Percentiles rank a stretch among this genome's conserved stretches.
Conservation (phyloP, 2,113 vertebrate species). For the Galbula dea region DNA sequence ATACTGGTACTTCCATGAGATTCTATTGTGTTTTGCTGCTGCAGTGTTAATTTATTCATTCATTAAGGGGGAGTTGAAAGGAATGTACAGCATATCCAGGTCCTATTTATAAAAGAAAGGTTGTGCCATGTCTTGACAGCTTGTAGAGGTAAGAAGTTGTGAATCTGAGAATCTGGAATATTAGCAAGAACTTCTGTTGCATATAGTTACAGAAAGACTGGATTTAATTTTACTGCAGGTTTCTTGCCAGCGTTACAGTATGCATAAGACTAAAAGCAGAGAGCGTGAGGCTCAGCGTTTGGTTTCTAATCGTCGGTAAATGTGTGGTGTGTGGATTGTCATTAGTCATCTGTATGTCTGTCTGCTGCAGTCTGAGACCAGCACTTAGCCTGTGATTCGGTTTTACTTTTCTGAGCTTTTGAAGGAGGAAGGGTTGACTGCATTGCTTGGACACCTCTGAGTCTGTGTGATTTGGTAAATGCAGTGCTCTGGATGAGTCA, state of each 20-base stretch:
- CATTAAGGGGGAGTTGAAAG: accelerated
- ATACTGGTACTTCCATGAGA: neutral
- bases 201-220: neutral
- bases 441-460: neutral
- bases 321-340: neutral
- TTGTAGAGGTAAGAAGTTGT: neutral
- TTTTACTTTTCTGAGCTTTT: slow-evolving; percentile 28
- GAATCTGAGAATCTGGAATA: neutral
- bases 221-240: neutral
- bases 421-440: slow-evolving; percentile 11
- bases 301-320: neutral
- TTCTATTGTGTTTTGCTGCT: slow-evolving; percentile 4
- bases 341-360: slow-evolving; percentile 23
- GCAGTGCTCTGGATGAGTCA: slow-evolving; percentile 22
- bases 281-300: neutral
- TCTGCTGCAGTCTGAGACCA: neutral
- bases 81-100: neutral
- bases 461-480: slow-evolving; percentile 7
- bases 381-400: neutral
- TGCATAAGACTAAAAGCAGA: neutral
- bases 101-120: slow-evolving; percentile 12
- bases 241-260: neutral
- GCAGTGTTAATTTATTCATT: neutral
- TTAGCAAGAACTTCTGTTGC: neutral
- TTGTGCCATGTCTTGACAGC: neutral